Evolutionary conservation across 1,140 invertebrate genomes (phyloP).

Genomic region (Procambarus clarkii): DNA sequence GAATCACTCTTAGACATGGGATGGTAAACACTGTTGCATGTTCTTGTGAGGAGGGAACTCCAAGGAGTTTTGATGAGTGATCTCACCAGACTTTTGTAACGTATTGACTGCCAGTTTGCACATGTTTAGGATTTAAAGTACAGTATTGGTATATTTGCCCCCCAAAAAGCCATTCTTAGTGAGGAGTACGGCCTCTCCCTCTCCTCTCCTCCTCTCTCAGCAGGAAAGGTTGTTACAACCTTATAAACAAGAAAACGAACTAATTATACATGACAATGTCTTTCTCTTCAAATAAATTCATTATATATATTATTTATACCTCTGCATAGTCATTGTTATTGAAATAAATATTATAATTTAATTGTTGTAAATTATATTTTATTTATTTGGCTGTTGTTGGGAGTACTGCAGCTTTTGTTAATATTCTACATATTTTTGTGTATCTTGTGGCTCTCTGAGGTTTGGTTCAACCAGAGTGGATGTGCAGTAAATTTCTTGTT

Average conservation of each 20-base stretch:
- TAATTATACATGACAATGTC: not conserved
- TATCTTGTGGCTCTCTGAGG: not conserved
- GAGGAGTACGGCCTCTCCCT: not conserved
- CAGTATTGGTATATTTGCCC: not conserved
- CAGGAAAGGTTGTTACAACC: not conserved
- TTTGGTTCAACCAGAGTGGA: not conserved
- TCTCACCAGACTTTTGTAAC: no score
- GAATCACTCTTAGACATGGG: no score
- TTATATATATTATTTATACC: not conserved
- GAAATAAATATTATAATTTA: not conserved
- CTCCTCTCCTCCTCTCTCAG: not conserved
- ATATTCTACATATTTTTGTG: not conserved
- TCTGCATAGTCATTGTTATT: not conserved
- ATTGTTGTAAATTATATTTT: slow-evolving; percentile 1
- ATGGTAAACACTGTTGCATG: no score
- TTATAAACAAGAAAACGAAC: not conserved
- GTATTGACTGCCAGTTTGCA: no score
- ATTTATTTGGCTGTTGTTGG: not conserved
- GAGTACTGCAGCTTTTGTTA: not conserved
- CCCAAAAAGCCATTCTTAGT: not conserved
- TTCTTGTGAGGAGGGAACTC: no score
- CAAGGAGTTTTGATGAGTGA: no score
- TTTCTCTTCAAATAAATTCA: not conserved
- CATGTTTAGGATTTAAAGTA: no score
- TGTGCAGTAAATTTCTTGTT: not conserved